Base-by-base conservation (phyloP, 2,797 vertebrate genomes). In the Myotis pilosus region DNA sequence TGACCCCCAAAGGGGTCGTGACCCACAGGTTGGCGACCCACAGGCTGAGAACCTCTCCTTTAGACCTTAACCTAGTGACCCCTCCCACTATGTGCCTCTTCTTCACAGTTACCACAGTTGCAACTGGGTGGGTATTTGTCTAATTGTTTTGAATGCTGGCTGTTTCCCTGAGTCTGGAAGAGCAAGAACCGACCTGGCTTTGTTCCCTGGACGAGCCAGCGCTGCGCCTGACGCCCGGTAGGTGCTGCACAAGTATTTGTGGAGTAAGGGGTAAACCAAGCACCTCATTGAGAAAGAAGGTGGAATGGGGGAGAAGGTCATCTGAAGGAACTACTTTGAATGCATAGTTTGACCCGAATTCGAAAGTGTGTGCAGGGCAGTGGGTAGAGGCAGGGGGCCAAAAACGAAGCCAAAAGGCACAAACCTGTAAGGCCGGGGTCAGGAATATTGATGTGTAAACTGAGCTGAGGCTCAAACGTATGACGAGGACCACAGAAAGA, bases 371-470 rank as follows among this genome's bases (percentile, higher is more conserved):
- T 28, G 30, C 69, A 9, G 2, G 36, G 57, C 47, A 38, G 75
- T n/a, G 81, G 66, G 72, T 91, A 64, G 64, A 23, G 75, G 89
- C 83, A 92, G 64, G 87, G 17, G 19, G 86, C 94, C 87, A n/a
- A 78, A 16, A 75, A 19, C 71, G 41, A 20, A 93, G 62, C 87
- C 76, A 76, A 78, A 60, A 81, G 60, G 57, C 15, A 38, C 87
- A 94, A 69, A 49, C 81, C 88, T 38, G 3, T 28, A 49, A 41
- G 71, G 53, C 81, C 11, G 36, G 81, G 71, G 87, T 93, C 36
- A 36, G 78, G 93, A 95, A 94, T 93, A 47, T 74, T 51, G 68
- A 94, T 13, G 20, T 23, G 82, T 49, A 80, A 92, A 76, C 83
- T 2, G 85, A 93, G 81, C 90, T 2, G n/a, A 89, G 89, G 51